Evolutionary conservation across 2,888 invertebrate genomes (phyloP), one percentile per base, ranked within the genome.

Genomic region (Bhutanitis thaidina): DNA sequence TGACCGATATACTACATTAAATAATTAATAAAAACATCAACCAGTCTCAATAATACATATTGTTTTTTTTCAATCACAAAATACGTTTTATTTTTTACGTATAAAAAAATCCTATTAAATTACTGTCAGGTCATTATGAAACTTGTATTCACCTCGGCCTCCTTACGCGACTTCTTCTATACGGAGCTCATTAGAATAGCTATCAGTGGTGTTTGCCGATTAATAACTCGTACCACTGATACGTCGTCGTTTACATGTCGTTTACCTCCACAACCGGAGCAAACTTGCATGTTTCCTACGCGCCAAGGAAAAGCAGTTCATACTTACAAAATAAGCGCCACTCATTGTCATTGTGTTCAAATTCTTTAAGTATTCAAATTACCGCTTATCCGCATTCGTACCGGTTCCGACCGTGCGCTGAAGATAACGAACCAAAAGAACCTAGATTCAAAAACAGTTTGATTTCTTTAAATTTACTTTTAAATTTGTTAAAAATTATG

Each of bases 141-240:
- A 77, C 67, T 69, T 69, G 60, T 71, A 64, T 74, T 85, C 64
- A 78, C 86, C 84, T 86, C 87, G 88, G 74, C 82, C 87, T 88
- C 83, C 72, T 87, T 88, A 75, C 73, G 64, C 60, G 65, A 64
- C 65, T 71, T 71, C 61, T 63, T 57, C 64, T 71, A 69, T 73
- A 50, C 41, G 56, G 48, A 67, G 71, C 82, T 89, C 86, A 89
- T 89, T 89, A 87, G 88, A 89, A 89, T 89, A 86, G 82, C 77
- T 89, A 89, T 89, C 89, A 78, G 77, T 74, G 79, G 72, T 74
- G 79, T 74, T 78, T 81, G 76, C 80, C 81, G 85, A 87, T 87
- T 86, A 87, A 87, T 83, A 86, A 85, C 77, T 77, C 65, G 78
- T 71, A 64, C 67, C 70, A 73, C 73, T 75, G 78, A 75, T 79